Percentiles rank a stretch among this genome's conserved stretches.
Conservation (phyloP, 2,888 invertebrate genomes). For the Phragmatobia fuliginosa region DNA sequence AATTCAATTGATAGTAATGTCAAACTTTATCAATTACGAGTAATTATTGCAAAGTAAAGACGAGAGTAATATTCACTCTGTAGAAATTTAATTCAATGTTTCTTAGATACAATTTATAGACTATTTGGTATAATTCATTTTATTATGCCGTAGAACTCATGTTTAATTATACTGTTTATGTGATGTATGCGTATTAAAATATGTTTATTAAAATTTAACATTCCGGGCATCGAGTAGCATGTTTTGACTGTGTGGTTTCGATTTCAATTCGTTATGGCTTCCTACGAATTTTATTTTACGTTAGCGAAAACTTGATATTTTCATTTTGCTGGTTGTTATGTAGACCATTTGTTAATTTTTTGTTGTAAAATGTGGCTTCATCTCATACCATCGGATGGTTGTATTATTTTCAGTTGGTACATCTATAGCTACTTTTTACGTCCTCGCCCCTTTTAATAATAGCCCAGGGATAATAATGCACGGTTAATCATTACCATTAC, state of each 20-base stretch:
- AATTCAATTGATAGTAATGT: too few relatives aligned
- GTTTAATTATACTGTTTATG: too few relatives aligned
- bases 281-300: slow-evolving; percentile 35
- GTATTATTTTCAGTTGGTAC: slow-evolving; percentile 9
- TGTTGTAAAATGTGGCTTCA: slow-evolving; percentile 10
- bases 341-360: slow-evolving; percentile 19
- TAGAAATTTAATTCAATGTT: too few relatives aligned
- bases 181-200: too few relatives aligned
- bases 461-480: background rate
- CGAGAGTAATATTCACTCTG: too few relatives aligned
- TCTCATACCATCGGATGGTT: slow-evolving; percentile 3
- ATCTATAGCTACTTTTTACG: too few relatives aligned
- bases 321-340: slow-evolving; percentile 20
- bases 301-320: slow-evolving; percentile 28
- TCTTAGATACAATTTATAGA: background rate
- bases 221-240: slow-evolving; percentile 20
- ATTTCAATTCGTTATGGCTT: slow-evolving; percentile 44
- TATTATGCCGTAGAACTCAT: slow-evolving; percentile 34
- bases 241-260: slow-evolving; percentile 39
- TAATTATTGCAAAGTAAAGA: too few relatives aligned
- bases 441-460: background rate
- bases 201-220: slow-evolving; percentile 60
- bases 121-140: slow-evolving; percentile 1
- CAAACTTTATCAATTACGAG: too few relatives aligned
- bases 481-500: background rate